Evolutionary conservation across 2,888 invertebrate genomes (phyloP).

Genomic region (Drosophila atripex): DNA sequence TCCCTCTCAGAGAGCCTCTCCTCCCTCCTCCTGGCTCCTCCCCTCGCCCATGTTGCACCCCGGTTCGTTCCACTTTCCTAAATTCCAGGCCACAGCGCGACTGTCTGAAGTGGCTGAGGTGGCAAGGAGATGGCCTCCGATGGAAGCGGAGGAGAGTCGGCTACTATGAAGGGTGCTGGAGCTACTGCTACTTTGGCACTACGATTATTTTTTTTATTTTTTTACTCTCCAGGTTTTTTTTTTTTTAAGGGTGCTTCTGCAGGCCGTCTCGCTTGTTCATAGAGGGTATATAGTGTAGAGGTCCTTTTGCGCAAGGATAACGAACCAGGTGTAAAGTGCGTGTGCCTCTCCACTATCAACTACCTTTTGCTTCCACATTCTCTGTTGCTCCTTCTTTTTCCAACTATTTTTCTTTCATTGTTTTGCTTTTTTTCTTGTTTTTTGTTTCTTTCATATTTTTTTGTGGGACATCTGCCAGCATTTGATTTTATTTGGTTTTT

Average conservation of each 20-base stretch:
- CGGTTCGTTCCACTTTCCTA: constrained; percentile 65
- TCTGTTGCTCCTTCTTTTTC: background rate
- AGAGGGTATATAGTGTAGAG: constrained; percentile 6
- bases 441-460: constrained; percentile 14
- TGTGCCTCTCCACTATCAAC: constrained; percentile 11
- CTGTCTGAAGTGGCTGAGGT: constrained; percentile 33
- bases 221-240: too few relatives aligned
- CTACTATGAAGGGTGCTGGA: constrained; percentile 38
- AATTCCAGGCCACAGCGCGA: constrained; percentile 20
- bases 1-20: constrained; percentile 2
- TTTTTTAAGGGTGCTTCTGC: constrained; percentile 70
- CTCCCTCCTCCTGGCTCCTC: background rate
- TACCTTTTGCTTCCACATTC: constrained; percentile 24
- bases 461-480: constrained; percentile 46
- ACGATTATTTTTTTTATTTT: constrained; percentile 42
- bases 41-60: constrained; percentile 5
- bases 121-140: background rate
- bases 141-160: constrained; percentile 11
- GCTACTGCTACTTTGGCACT: constrained; percentile 42
- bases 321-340: constrained; percentile 63
- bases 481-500: constrained; percentile 35
- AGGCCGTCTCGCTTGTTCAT: constrained; percentile 13
- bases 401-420: constrained; percentile 52
- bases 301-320: constrained; percentile 54
- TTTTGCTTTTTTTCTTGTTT: constrained; percentile 4